A percentile compares a stretch with the other conserved stretches of the same genome.
Evolutionary conservation across 2,113 vertebrate genomes (phyloP).

Genomic region (Uropsilus gracilis): DNA sequence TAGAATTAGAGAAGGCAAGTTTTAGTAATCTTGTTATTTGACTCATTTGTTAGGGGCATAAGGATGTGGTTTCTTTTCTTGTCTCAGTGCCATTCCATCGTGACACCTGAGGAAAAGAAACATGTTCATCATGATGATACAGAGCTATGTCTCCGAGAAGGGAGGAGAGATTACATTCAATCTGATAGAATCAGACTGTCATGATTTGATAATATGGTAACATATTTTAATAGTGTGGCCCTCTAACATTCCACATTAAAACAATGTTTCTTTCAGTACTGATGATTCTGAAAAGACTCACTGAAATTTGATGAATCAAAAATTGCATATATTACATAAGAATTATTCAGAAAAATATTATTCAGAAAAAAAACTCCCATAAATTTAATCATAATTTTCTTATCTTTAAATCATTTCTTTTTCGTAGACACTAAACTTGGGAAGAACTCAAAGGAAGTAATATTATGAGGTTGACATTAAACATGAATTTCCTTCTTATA

Average conservation of each 20-base stretch:
- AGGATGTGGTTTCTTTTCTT: neutral
- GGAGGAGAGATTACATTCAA: neutral
- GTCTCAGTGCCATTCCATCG: neutral
- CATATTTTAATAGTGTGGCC: neutral
- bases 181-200: neutral
- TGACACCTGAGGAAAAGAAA: neutral
- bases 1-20: slow-evolving; percentile 15
- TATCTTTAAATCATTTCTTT: slow-evolving; percentile 63
- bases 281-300: slow-evolving; percentile 74
- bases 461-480: too few relatives aligned
- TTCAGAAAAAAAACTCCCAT: slow-evolving; percentile 30
- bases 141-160: neutral
- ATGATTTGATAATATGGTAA: neutral
- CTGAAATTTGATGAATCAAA: slow-evolving; percentile 67
- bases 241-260: neutral
- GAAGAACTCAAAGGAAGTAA: slow-evolving; percentile 42
- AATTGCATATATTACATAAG: slow-evolving; percentile 44
- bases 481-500: neutral
- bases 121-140: neutral
- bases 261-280: slow-evolving; percentile 40
- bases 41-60: slow-evolving; percentile 36
- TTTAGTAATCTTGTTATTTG: slow-evolving; percentile 58
- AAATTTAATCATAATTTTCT: slow-evolving; percentile 54
- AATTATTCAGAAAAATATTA: slow-evolving; percentile 38
- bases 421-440: slow-evolving; percentile 51